Base-by-base conservation (phyloP, 2,888 invertebrate genomes). In the Glomeris marginata region DNA sequence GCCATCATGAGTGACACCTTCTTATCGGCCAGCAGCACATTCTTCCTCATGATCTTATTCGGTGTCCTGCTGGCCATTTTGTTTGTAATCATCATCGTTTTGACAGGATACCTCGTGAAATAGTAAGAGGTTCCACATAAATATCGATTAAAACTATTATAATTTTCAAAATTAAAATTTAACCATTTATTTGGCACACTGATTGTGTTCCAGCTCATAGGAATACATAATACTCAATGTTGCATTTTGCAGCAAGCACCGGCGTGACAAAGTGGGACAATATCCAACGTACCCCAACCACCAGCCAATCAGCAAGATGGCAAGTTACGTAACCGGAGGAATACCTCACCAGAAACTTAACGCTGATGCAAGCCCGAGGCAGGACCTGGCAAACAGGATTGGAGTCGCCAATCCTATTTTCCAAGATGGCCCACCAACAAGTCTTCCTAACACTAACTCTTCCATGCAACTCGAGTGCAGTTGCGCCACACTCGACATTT, bases 41-140 rank as follows among this genome's bases (percentile, higher is more conserved):
- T 72, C 44, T 63, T 72, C 10, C 63, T 74, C 52, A 68, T 79
- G 56, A 76, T 77, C 42, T 74, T 78, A 54, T 77, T 84, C 58
- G 83, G 81, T 50, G 77, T 78, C 46, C 76, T 83, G 51, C 72
- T 86, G 21, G 77, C 79, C 21, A 69, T 84, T 38, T 75, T 87
- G 21, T 77, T 81, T 22, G 70, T 84, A 49, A 77, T 87, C 41
- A 82, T 87, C 58, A 73, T 81, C 41, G 74, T 80, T 34, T 72
- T 88, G 40, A 77, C 84, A 36, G 73, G 78, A 47, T 85, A 86
- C 66, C 84, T 87, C 61, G 49, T 59, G 8, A 60, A 60, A 47
- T 54, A 57, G 50, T 53, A 54, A 42, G 52, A 51, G 2, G n/a
- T n/a, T n/a, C n/a, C n/a, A n/a, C n/a, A n/a, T n/a, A n/a, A 5